Conservation (phyloP, 2,888 invertebrate species). For the Corythucha ciliata region DNA sequence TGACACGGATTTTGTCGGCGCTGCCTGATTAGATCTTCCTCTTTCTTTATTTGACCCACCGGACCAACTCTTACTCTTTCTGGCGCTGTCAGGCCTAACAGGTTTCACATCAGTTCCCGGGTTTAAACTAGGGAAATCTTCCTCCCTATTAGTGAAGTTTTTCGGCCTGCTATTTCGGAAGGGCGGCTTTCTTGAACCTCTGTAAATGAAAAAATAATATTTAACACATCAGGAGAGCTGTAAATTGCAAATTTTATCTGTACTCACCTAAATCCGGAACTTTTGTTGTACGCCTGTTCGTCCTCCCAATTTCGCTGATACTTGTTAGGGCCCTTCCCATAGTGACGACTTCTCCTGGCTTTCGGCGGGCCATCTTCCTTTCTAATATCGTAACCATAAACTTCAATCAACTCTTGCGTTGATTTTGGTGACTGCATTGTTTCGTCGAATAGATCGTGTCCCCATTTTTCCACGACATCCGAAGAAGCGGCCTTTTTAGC, state of each 20-base stretch:
- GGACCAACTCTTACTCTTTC: too few species aligned
- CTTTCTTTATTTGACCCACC: too few species aligned
- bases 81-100: too few species aligned
- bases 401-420: slow-evolving; percentile 68
- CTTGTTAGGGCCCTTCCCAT: slow-evolving; percentile 88
- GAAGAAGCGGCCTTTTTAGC: slow-evolving; percentile 12
- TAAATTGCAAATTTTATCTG: too few species aligned
- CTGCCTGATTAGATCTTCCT: too few species aligned
- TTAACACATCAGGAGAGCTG: too few species aligned
- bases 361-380: slow-evolving; percentile 86
- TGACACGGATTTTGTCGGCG: too few species aligned
- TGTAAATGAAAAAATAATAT: too few species aligned
- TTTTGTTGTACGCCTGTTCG: slow-evolving; percentile 64
- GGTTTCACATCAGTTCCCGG: too few species aligned
- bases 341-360: slow-evolving; percentile 72
- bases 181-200: too few species aligned
- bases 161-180: slow-evolving; percentile 1
- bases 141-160: slow-evolving; percentile 13
- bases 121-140: slow-evolving; percentile 19
- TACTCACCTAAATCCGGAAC: slow-evolving; percentile 12
- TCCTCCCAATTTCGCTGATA: slow-evolving; percentile 90
- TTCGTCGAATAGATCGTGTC: slow-evolving; percentile 77
- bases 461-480: too few species aligned
- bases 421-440: slow-evolving; percentile 77
- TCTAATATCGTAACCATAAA: slow-evolving; percentile 90